A percentile compares a stretch with the other conserved stretches of the same genome.
Evolutionary conservation across 2,113 vertebrate genomes (phyloP).

Genomic region (Microcebus murinus): DNA sequence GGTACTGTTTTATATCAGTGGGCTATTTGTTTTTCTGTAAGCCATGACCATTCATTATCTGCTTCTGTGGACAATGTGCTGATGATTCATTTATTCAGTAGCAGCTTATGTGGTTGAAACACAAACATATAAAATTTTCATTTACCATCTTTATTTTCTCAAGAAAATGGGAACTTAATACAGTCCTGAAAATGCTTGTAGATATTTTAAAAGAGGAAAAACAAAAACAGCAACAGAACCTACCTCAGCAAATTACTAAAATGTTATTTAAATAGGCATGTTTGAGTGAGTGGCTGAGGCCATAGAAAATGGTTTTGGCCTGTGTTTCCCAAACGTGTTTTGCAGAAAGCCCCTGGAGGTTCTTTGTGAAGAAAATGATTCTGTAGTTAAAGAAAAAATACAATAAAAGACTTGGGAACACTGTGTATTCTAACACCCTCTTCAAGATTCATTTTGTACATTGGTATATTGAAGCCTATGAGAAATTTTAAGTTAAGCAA

Average conservation of each 20-base stretch:
- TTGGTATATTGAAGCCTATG: not conserved
- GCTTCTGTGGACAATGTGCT: not conserved
- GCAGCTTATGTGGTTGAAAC: not conserved
- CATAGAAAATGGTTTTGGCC: not conserved
- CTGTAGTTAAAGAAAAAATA: not conserved
- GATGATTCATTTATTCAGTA: not conserved
- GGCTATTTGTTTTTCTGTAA: not conserved
- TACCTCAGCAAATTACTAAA: not conserved
- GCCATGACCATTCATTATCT: not conserved
- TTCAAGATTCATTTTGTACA: not conserved
- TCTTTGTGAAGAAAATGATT: not conserved
- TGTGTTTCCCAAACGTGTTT: not conserved
- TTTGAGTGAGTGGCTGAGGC: not conserved
- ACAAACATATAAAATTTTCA: not conserved
- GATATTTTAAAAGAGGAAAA: conserved; percentile 24
- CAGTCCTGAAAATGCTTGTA: not conserved
- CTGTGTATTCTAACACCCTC: not conserved
- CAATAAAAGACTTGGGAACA: not conserved
- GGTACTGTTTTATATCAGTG: not conserved
- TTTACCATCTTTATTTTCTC: conserved; percentile 21
- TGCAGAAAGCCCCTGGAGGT: not conserved
- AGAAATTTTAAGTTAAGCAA: not conserved
- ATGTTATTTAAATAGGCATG: not conserved
- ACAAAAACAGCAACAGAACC: not conserved
- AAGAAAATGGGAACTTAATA: conserved; percentile 14